phyloP scores from a whole-genome alignment of 1,140 invertebrate species.

The Orchestia grillus region DNA sequence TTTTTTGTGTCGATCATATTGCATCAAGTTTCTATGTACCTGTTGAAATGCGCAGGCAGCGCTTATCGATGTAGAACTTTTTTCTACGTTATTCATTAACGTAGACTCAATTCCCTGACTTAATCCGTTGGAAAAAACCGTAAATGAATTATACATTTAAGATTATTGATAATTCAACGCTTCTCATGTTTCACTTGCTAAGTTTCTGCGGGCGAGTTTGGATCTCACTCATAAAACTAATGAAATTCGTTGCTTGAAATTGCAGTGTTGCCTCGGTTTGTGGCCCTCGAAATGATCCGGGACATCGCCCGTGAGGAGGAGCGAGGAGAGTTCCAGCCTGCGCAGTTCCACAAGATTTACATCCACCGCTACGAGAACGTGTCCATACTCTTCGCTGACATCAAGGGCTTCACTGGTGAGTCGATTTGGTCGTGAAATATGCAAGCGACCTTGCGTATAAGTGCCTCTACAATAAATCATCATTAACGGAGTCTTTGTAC shows the following conservation, averaged over 20 bases:
- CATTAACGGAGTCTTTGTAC: not conserved
- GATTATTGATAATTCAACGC: not conserved
- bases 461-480: not conserved
- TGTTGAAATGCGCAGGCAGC: not conserved
- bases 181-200: not conserved
- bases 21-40: not conserved
- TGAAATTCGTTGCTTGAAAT: not conserved
- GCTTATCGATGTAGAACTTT: not conserved
- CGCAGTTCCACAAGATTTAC: constrained; percentile 97
- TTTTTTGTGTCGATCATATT: not conserved
- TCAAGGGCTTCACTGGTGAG: constrained; percentile 96
- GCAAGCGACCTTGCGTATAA: not conserved
- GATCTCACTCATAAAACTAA: not conserved
- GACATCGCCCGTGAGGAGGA: constrained; percentile 86
- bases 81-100: not conserved
- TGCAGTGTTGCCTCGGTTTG: constrained; percentile 93
- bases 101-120: not conserved
- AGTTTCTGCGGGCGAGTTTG: not conserved
- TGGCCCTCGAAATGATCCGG: constrained; percentile 92
- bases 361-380: constrained; percentile 97
- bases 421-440: constrained; percentile 52
- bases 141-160: not conserved
- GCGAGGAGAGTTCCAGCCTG: constrained; percentile 78
- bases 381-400: constrained; percentile 98
- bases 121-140: not conserved